Percentiles rank a stretch among this genome's conserved stretches.
These are phyloP conservation scores for Pristis pectinata DNA, from an alignment of 2,797 vertebrate species.

Conservation along the genomic window DNA sequence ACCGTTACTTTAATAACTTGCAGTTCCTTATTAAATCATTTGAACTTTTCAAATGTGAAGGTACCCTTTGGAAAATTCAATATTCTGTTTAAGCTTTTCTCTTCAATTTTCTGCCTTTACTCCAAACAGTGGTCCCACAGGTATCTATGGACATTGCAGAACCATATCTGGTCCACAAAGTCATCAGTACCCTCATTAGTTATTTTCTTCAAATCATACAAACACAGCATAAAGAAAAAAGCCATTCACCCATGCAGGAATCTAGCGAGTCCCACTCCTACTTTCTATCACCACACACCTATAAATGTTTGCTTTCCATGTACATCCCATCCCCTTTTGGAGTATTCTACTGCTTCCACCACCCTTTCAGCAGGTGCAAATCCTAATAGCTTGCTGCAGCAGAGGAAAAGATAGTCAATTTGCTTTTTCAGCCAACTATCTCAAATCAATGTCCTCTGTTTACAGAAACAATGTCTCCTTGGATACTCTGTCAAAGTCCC, in stretches of 20 bases:
- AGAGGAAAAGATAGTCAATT: neutral
- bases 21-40: neutral
- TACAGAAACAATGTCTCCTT: neutral
- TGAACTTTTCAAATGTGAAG: neutral
- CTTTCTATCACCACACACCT: neutral
- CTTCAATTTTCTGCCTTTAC: neutral
- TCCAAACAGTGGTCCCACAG: neutral
- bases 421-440: neutral
- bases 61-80: neutral
- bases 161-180: neutral
- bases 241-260: neutral
- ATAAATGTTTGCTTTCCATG: neutral
- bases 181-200: too few species aligned
- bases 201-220: neutral
- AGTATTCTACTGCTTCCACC: neutral
- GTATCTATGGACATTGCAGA: neutral
- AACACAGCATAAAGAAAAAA: neutral
- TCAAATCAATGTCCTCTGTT: neutral
- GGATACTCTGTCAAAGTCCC: neutral
- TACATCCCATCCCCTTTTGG: neutral
- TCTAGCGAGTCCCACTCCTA: neutral
- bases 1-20: neutral
- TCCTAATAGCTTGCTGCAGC: neutral
- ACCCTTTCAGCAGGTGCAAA: neutral
- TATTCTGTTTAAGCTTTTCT: neutral